Conservation (phyloP, 1,140 invertebrate genomes). For the Cotesia vestalis region DNA sequence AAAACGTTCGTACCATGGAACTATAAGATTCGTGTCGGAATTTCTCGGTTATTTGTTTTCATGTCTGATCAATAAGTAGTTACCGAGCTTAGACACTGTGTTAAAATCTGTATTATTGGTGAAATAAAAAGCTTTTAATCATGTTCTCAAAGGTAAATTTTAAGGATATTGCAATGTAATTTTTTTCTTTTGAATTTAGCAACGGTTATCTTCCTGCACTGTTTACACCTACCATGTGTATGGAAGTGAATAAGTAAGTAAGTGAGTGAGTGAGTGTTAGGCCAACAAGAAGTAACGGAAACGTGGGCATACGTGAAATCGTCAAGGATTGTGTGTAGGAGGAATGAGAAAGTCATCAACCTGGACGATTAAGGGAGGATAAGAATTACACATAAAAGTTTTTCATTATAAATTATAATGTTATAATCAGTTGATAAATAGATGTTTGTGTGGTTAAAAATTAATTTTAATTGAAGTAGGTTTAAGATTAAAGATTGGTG, state of each 20-base stretch:
- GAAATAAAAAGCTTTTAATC: neutral
- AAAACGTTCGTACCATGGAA: conserved; percentile 4
- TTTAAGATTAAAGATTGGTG: too few relatives aligned
- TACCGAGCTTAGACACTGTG: neutral
- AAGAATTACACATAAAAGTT: conserved; percentile 21
- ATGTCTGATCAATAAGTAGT: conserved; percentile 22
- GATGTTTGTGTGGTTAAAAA: neutral
- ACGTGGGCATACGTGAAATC: conserved; percentile 51
- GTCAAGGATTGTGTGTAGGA: conserved; percentile 35
- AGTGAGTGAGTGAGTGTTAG: neutral
- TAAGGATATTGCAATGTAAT: neutral
- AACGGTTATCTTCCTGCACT: neutral
- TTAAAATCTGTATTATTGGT: neutral
- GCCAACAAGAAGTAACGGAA: conserved; percentile 23
- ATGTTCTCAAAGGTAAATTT: neutral
- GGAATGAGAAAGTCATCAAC: conserved; percentile 35
- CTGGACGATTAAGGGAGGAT: conserved; percentile 6
- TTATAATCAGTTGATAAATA: neutral
- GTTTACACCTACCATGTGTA: conserved; percentile 24
- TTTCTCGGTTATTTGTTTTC: conserved; percentile 23
- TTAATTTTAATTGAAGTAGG: too few relatives aligned
- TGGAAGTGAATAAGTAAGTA: too few relatives aligned
- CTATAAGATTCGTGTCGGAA: conserved; percentile 35
- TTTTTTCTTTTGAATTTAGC: neutral
- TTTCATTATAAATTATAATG: neutral